Conservation (phyloP, 1,140 invertebrate species). For the Lutraria rhynchaena region DNA sequence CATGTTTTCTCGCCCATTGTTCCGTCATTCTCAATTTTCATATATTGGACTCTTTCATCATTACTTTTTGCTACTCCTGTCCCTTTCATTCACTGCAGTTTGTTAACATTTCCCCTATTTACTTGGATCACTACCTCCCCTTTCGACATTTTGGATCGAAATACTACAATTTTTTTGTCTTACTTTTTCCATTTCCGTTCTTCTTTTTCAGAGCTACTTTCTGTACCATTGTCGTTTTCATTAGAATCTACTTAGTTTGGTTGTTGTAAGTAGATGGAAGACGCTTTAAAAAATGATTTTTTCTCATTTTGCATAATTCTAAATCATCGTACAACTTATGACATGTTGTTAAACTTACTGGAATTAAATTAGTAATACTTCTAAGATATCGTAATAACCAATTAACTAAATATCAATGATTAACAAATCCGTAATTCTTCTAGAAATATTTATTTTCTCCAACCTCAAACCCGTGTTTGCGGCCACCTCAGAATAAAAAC, state of each 20-base stretch:
- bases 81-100: constrained; percentile 4
- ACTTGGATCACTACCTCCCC: background rate
- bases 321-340: background rate
- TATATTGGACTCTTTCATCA: background rate
- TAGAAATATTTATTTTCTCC: no score
- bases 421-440: no score
- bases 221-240: background rate
- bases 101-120: background rate
- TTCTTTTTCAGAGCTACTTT: background rate
- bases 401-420: no score
- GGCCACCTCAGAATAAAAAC: no score
- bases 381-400: no score
- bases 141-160: background rate
- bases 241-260: background rate
- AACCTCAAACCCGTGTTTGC: no score
- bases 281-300: background rate
- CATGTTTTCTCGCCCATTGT: background rate
- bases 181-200: no score
- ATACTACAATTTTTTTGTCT: background rate
- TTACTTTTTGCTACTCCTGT: constrained; percentile 12
- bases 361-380: background rate
- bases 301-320: background rate
- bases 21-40: background rate
- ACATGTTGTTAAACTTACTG: background rate
- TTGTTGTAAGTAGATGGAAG: no score